Percentiles rank a stretch among this genome's conserved stretches.
Evolutionary conservation across 2,888 invertebrate genomes (phyloP).

Genomic region (Germaria angustata): DNA sequence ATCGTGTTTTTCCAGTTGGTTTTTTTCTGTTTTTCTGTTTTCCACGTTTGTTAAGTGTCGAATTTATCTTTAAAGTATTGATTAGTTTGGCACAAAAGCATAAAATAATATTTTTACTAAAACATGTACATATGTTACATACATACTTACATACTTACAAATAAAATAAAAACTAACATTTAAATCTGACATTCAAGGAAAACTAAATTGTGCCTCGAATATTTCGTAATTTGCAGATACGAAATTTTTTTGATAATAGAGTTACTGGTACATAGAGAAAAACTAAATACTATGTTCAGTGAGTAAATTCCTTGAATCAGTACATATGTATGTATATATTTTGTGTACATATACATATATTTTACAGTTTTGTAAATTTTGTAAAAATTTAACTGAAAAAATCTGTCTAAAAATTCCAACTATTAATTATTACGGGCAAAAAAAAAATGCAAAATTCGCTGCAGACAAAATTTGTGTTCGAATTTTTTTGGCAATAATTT

Average conservation of each 20-base stretch:
- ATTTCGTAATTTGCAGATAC: neutral
- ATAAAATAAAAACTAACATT: slow-evolving; percentile 8
- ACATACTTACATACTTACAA: neutral
- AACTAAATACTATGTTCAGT: no score
- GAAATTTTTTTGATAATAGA: neutral
- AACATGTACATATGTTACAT: neutral
- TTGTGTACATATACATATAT: neutral
- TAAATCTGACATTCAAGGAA: slow-evolving; percentile 6
- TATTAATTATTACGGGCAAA: no score
- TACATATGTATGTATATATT: no score
- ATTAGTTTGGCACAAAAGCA: slow-evolving; percentile 42
- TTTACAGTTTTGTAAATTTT: no score
- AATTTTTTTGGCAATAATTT: no score
- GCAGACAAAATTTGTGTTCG: no score
- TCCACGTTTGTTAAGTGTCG: slow-evolving; percentile 41
- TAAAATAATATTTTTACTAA: slow-evolving; percentile 1
- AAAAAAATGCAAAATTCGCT: no score
- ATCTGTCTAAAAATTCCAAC: no score
- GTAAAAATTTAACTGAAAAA: no score
- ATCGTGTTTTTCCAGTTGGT: slow-evolving; percentile 15
- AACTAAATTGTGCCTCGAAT: slow-evolving; percentile 4
- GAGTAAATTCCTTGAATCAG: no score
- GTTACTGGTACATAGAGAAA: no score
- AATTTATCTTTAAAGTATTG: slow-evolving; percentile 58
- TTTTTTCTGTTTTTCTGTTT: neutral